A percentile compares a stretch with the other conserved stretches of the same genome.
Conservation (phyloP, 2,113 vertebrate species). For the Tragulus kanchil region DNA sequence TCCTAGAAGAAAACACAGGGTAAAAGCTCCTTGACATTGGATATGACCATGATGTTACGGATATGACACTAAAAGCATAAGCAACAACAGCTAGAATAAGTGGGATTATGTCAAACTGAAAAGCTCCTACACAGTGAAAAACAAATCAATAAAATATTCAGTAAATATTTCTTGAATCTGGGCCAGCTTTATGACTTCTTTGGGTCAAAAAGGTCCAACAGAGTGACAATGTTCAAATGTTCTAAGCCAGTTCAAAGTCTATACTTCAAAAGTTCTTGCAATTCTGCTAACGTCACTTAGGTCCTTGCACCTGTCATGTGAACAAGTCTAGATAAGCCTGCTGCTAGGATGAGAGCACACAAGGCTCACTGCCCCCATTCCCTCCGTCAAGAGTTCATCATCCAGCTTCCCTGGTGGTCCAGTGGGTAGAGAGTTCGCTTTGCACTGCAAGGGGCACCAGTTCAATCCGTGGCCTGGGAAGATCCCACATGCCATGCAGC, state of each 20-base stretch:
- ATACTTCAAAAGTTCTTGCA: neutral
- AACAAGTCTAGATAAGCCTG: neutral
- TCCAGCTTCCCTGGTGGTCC: too few species aligned
- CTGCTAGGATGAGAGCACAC: neutral
- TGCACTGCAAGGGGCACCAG: too few species aligned
- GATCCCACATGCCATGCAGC: too few species aligned
- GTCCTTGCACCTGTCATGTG: neutral
- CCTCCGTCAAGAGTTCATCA: neutral
- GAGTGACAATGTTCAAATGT: neutral
- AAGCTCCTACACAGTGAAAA: neutral
- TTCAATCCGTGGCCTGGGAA: too few species aligned
- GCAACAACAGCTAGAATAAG: neutral
- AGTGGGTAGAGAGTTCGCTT: too few species aligned
- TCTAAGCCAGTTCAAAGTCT: neutral
- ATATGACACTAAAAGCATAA: neutral
- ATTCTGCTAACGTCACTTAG: neutral
- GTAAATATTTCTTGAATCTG: neutral
- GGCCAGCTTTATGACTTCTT: neutral
- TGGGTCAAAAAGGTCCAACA: neutral
- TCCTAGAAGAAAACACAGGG: neutral
- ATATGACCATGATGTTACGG: neutral
- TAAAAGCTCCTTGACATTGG: neutral
- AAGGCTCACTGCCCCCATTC: neutral
- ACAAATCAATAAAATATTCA: neutral
- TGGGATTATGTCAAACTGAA: neutral